Evolutionary conservation across 2,797 vertebrate genomes (phyloP).

Genomic region (Lacerta viridis): DNA sequence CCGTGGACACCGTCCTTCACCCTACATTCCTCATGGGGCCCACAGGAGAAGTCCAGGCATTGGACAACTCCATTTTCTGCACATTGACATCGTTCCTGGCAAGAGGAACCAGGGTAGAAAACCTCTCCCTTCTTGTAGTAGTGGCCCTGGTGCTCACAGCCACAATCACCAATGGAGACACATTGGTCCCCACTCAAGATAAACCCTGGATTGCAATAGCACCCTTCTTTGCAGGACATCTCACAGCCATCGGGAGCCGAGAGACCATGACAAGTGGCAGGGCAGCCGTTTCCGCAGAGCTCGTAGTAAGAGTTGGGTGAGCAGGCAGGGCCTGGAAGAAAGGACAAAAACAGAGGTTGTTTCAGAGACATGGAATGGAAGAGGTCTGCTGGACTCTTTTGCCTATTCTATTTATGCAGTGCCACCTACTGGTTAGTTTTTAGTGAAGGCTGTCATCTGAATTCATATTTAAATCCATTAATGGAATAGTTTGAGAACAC

Average conservation of each 20-base stretch:
- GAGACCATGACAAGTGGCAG: slow-evolving; percentile 78
- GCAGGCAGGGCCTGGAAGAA: slow-evolving; percentile 81
- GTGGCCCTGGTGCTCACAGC: slow-evolving; percentile 71
- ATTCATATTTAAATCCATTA: not conserved
- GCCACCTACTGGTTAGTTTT: not conserved
- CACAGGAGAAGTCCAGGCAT: slow-evolving; percentile 46
- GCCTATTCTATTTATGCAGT: not conserved
- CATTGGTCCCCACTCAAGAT: slow-evolving; percentile 82
- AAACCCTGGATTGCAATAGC: slow-evolving; percentile 85
- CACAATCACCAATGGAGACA: slow-evolving; percentile 69
- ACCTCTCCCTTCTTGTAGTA: slow-evolving; percentile 38
- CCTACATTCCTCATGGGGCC: slow-evolving; percentile 36
- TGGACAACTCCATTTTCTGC: slow-evolving; percentile 23
- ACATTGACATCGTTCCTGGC: slow-evolving; percentile 76
- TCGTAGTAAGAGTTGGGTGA: slow-evolving; percentile 86
- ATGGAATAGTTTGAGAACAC: not conserved
- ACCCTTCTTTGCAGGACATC: slow-evolving; percentile 82
- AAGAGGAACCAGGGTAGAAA: slow-evolving; percentile 40
- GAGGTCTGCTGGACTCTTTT: not conserved
- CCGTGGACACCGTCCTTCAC: slow-evolving; percentile 42
- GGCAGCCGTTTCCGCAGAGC: slow-evolving; percentile 84
- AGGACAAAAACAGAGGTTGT: not conserved
- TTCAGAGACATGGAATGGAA: not conserved
- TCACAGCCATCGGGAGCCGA: slow-evolving; percentile 68
- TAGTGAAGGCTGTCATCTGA: not conserved